Evolutionary conservation across 2,113 vertebrate species (phyloP), one percentile per base, ranked within the genome.

Genomic region (Thinocorus orbignyianus): DNA sequence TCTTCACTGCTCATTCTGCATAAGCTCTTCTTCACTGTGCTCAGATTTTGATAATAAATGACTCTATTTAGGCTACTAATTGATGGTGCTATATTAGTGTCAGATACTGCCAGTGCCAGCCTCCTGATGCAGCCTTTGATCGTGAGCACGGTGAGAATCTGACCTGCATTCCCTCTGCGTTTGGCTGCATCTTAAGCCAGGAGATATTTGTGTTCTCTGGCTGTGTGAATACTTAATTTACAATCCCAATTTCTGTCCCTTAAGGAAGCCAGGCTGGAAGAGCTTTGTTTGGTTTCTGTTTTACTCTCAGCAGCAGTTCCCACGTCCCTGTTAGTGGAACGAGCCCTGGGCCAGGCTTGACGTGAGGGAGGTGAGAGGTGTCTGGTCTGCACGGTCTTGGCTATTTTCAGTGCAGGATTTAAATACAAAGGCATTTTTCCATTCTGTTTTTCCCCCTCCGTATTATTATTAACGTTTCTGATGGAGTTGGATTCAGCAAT

Each of bases 291-390:
- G 26, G 44, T 81, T 77, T 66, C 37, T 93, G 79, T 6, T 42
- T 51, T 42, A 10, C 13, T 14, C 44, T 60, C 18, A 37, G 77
- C 86, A 74, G 83, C 84, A 51, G 37, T 22, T 85, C 58, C 69
- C 73, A 28, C 35, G 4, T 46, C 74, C 62, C 44, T 10, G 0
- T 11, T n/a, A 4, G 1, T 5, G 55, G 60, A 66, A 3, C 19
- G 22, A 33, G 41, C 3, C 2, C 25, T 2, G 48, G 70, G 69
- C 81, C 64, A 42, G 52, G 54, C 91, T 70, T 35, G 11, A 1
- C 0, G 0, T 3, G 22, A 37, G 10, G 44, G 30, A 28, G 5
- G 51, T 0, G 8, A 8, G 7, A 26, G 10, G 44, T 3, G 3
- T 11, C 44, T 28, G 26, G 4, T 22, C 57, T 41, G 20, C 84